A percentile compares a stretch with the other conserved stretches of the same genome.
phyloP scores from a whole-genome alignment of 1,140 invertebrate species.

The Pollicipes pollicipes region DNA sequence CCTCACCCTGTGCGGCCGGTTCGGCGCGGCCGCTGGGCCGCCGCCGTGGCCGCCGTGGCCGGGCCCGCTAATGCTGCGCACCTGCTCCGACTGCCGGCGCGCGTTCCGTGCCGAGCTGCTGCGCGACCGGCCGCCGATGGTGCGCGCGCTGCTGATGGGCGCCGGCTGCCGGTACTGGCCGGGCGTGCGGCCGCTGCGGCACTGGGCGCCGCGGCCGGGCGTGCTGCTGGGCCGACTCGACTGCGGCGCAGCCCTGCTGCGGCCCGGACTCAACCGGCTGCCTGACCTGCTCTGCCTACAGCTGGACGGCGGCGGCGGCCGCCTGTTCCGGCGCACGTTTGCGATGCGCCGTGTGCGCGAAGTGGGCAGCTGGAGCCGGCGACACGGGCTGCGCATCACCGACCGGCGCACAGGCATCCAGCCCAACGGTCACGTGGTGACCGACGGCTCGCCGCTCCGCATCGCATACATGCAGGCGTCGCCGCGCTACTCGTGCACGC shows the following conservation, averaged over 20 bases:
- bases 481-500: background rate
- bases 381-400: background rate
- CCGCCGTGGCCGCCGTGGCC: too few species aligned
- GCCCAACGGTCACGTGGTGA: background rate
- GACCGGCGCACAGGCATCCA: background rate
- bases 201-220: background rate
- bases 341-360: background rate
- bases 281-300: background rate
- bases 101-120: background rate
- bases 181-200: background rate
- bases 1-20: background rate
- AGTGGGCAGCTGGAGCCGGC: background rate
- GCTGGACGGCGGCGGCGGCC: background rate
- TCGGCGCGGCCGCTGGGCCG: background rate
- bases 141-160: background rate
- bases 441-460: background rate
- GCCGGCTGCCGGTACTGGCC: background rate
- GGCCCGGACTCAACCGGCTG: background rate
- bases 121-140: background rate
- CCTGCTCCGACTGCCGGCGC: background rate
- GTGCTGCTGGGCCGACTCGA: background rate
- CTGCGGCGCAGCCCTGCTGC: background rate
- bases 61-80: background rate
- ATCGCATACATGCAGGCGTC: background rate
- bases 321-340: background rate